Conservation (phyloP, 2,888 invertebrate species). For the Busseola fusca region DNA sequence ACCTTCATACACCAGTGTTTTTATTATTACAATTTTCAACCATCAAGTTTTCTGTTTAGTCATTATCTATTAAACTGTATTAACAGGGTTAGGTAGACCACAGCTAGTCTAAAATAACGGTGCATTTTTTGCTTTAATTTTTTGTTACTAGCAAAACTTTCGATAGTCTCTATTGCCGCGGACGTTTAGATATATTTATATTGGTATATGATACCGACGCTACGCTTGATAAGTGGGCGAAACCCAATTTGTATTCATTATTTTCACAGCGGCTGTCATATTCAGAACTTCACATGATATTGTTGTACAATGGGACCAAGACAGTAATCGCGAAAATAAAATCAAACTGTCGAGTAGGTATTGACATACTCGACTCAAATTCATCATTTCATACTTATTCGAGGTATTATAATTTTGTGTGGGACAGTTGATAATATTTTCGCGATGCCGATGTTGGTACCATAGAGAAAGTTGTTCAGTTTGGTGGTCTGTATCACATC, state of each 20-base stretch:
- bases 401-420: neutral
- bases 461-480: neutral
- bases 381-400: too few relatives aligned
- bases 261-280: constrained; percentile 6
- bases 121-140: neutral
- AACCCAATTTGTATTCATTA: constrained; percentile 19
- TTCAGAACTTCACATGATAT: constrained; percentile 7
- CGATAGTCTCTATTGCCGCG: neutral
- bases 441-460: neutral
- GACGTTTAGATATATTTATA: too few relatives aligned
- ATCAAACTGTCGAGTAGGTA: neutral
- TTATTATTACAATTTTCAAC: neutral
- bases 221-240: neutral
- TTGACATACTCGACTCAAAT: too few relatives aligned
- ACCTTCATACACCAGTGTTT: neutral
- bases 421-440: neutral
- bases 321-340: neutral
- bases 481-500: neutral
- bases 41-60: neutral
- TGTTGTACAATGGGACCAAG: neutral
- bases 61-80: neutral
- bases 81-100: neutral
- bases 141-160: too few relatives aligned
- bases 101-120: neutral
- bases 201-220: too few relatives aligned